Conservation (phyloP, 2,797 vertebrate species). For the Mormyrus proboscirostris region DNA sequence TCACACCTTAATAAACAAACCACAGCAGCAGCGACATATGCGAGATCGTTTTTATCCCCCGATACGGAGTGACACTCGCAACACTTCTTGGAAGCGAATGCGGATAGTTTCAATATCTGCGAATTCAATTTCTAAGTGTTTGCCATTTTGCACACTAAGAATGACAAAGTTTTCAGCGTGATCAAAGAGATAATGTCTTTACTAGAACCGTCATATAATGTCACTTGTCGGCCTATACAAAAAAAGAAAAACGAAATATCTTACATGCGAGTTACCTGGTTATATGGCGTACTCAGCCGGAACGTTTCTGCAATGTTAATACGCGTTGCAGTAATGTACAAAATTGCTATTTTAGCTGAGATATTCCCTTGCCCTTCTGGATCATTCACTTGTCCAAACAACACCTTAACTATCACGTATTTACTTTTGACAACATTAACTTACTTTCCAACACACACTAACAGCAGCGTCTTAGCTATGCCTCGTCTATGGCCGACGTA, state of each 20-base stretch:
- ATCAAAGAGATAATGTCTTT: not conserved
- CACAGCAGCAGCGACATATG: not conserved
- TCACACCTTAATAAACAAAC: not conserved
- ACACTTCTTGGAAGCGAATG: not conserved
- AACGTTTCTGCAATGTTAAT: not conserved
- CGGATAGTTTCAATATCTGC: not conserved
- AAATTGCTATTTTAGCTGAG: not conserved
- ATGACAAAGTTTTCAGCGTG: not conserved
- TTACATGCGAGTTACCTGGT: constrained; percentile 30
- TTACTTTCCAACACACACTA: not conserved
- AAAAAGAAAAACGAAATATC: constrained; percentile 28
- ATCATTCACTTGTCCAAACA: not conserved
- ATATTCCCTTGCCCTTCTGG: not conserved
- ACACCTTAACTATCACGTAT: not conserved
- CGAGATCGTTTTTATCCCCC: not conserved
- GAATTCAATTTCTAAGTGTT: not conserved
- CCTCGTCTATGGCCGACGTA: not conserved
- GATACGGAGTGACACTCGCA: not conserved
- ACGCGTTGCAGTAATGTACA: not conserved
- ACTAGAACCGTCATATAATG: not conserved
- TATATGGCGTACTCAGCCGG: constrained; percentile 19
- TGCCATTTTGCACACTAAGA: not conserved
- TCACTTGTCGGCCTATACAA: not conserved
- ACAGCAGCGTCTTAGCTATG: not conserved
- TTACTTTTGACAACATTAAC: not conserved